Conservation (phyloP, 2,797 vertebrate genomes). For the Enteromius unitaeniatus region DNA sequence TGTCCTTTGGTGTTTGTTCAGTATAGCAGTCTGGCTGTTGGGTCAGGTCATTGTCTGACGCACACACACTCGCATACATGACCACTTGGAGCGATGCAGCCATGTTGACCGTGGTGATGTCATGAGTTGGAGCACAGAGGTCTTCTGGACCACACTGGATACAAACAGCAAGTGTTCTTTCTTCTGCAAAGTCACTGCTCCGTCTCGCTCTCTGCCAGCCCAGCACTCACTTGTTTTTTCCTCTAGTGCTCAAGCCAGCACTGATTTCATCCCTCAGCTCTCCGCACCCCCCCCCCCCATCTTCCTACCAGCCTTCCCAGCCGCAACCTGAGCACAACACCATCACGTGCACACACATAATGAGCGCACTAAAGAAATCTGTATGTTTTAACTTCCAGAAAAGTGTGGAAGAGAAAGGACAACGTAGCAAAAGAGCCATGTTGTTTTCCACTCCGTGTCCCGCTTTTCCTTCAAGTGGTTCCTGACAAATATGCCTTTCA, state of each 20-base stretch:
- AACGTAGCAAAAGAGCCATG: neutral
- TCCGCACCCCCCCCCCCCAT: neutral
- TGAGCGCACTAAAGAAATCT: neutral
- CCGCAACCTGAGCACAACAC: neutral
- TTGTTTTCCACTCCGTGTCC: slow-evolving; percentile 35
- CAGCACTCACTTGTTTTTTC: neutral
- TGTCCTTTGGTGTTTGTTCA: neutral
- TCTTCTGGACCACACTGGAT: slow-evolving; percentile 62
- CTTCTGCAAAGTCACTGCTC: slow-evolving; percentile 64
- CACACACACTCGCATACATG: neutral
- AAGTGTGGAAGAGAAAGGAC: neutral
- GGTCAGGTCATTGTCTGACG: slow-evolving; percentile 11
- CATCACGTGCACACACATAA: neutral
- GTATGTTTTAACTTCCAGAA: neutral
- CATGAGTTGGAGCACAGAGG: slow-evolving; percentile 54
- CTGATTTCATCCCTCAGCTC: slow-evolving; percentile 3
- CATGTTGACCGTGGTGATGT: slow-evolving; percentile 66
- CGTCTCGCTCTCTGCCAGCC: slow-evolving; percentile 3
- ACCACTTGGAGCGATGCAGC: neutral
- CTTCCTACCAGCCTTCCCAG: neutral
- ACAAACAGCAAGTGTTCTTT: slow-evolving; percentile 55
- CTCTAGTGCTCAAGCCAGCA: neutral
- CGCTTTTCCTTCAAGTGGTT: slow-evolving; percentile 49
- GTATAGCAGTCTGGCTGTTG: neutral
- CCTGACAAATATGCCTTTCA: slow-evolving; percentile 66